Conservation (phyloP, 2,113 vertebrate species). For the Oplegnathus fasciatus region DNA sequence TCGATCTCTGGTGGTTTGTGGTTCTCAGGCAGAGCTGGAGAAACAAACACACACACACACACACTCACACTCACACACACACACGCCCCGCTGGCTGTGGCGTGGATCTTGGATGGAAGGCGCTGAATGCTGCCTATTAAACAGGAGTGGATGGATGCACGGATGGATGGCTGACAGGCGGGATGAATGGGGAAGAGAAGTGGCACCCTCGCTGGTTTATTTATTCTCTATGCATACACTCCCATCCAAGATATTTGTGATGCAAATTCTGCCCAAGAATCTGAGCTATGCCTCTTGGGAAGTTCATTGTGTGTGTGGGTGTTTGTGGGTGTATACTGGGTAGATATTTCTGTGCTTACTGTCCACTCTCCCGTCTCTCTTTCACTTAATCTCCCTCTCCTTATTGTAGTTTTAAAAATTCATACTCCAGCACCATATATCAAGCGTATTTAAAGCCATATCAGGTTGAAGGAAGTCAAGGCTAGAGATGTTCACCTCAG, state of each 20-base stretch:
- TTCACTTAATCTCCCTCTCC: constrained; percentile 5
- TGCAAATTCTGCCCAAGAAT: constrained; percentile 76
- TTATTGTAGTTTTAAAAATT: constrained; percentile 2
- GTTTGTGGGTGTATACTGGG: constrained; percentile 37
- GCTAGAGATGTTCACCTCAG: constrained; percentile 43
- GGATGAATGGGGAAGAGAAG: constrained; percentile 52
- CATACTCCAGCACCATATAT: neutral
- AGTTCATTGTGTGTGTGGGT: constrained; percentile 50
- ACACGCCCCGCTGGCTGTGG: neutral
- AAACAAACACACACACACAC: constrained; percentile 15
- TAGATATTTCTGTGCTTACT: constrained; percentile 19
- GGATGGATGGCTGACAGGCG: constrained; percentile 44
- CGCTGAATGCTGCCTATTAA: constrained; percentile 48
- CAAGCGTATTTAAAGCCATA: neutral
- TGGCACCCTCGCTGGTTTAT: constrained; percentile 60
- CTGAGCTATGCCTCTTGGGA: constrained; percentile 70
- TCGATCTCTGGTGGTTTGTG: constrained; percentile 8
- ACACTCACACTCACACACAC: constrained; percentile 16
- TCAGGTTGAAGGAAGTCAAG: constrained; percentile 31
- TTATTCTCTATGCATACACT: constrained; percentile 62
- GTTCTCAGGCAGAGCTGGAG: constrained; percentile 6
- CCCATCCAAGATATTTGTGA: constrained; percentile 76
- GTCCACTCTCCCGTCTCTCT: constrained; percentile 16
- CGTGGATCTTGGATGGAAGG: constrained; percentile 33
- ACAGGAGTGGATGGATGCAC: constrained; percentile 51